Base-by-base conservation (phyloP, 2,888 invertebrate species). In the Plagodis pulveraria region DNA sequence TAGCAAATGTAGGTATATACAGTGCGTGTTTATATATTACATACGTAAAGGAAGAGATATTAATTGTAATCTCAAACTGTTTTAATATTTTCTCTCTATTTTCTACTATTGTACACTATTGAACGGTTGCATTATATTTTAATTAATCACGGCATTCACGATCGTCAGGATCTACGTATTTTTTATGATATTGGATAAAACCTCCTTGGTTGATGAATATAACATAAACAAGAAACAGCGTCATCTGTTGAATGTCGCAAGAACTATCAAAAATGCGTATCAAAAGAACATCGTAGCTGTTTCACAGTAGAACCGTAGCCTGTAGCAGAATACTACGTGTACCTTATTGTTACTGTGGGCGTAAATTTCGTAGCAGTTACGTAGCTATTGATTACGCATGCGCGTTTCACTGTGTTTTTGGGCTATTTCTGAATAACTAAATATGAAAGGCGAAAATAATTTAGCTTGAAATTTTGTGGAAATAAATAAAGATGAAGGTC, bases 371-470 rank as follows among this genome's bases (percentile, higher is more conserved):
- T 62, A 59, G 50, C 44, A 33, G 36, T 44, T 59, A 62, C 67
- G 69, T 69, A 71, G 66, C 35, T 91, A 91, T 90, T 79, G 91
- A 91, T 91, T 81, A 82, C 89, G 87, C 88, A 69, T 83, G 91
- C 91, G 90, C 77, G 11, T 11, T 60, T 42, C 71, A 56, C 58
- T 64, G 56, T 57, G 60, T 62, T 22, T 22, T 22, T 71, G 43
- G 35, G 43, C 49, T 65, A 76, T 75, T 76, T 76, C 65, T 59
- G 41, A 58, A 63, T 55, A 69, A 45, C 60, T 78, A 82, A n/a
- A n/a, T 22, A 22, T 2, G 22, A 22, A 22, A 22, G 22, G 51
- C 62, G 76, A 60, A 76, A 77, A 67, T 42, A 62, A 22, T 57
- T 33, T 49, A 22, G 10, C 12, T 22, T 53, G 48, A 56, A 54